Evolutionary conservation across 1,140 invertebrate genomes (phyloP).

Genomic region (Episyrphus balteatus): DNA sequence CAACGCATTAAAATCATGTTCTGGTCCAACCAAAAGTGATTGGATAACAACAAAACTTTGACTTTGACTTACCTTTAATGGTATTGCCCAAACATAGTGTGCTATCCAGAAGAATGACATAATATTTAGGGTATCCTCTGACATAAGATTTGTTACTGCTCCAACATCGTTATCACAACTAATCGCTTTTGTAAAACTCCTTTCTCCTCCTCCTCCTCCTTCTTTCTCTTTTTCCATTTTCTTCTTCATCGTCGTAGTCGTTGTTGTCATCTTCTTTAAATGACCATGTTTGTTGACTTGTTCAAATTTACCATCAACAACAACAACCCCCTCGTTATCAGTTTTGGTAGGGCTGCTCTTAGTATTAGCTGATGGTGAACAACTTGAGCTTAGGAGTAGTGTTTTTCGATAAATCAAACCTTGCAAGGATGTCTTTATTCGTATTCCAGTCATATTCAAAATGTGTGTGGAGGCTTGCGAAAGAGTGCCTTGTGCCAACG

Average conservation of each 20-base stretch:
- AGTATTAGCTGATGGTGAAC: slow-evolving; percentile 4
- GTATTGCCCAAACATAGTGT: slow-evolving; percentile 78
- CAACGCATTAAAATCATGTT: too few relatives aligned
- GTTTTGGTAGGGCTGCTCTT: background rate
- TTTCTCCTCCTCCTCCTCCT: background rate
- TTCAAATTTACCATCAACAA: background rate
- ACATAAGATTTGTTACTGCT: slow-evolving; percentile 68
- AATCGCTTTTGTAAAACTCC: slow-evolving; percentile 32
- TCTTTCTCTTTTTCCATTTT: background rate
- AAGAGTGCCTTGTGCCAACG: slow-evolving; percentile 63
- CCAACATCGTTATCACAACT: slow-evolving; percentile 46
- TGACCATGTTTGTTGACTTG: background rate
- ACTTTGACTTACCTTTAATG: slow-evolving; percentile 61
- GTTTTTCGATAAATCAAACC: slow-evolving; percentile 41
- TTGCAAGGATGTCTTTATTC: slow-evolving; percentile 68
- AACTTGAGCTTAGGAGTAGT: slow-evolving; percentile 29
- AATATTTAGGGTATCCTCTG: slow-evolving; percentile 69
- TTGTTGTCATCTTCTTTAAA: too few relatives aligned
- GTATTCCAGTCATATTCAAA: slow-evolving; percentile 67
- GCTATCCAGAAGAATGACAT: slow-evolving; percentile 76
- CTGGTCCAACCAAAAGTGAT: background rate
- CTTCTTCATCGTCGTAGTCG: background rate
- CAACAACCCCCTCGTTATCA: slow-evolving; percentile 32
- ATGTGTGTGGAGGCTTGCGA: slow-evolving; percentile 78
- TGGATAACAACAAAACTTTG: background rate